Base-by-base conservation (phyloP, 1,140 invertebrate genomes). In the Zaprionus lachaisei region DNA sequence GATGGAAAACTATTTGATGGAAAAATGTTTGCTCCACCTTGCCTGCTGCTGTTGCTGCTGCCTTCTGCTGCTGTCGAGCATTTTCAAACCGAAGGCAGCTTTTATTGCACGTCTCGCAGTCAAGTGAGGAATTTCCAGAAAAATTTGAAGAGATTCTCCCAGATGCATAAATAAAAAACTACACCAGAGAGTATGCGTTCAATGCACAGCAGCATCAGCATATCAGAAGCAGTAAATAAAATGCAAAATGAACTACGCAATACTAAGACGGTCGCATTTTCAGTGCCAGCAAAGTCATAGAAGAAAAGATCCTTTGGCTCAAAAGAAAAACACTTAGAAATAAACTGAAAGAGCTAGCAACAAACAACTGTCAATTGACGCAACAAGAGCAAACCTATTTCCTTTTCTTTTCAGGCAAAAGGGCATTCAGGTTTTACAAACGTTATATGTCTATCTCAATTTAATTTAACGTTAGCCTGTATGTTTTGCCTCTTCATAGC, bases 121-220 rank as follows among this genome's bases (percentile, higher is more conserved):
- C 67, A 79, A 79, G 49, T 72, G 76, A 65, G 60, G 61, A 72
- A 28, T 66, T 24, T 20, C 1, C 6, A 17, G 11, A 56, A 41
- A 28, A 28, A 44, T 4, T 47, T 62, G 38, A 47, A 47, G 41
- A 15, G 38, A 47, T 47, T 60, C 34, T 1, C n/a, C 11, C n/a
- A 20, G 41, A 47, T 47, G 26, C 26, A 34, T 31, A 44, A 67
- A 66, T 34, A 63, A 51, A 51, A 51, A 11, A 47, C 41, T 44
- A 47, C 41, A 11, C 6, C 38, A n/a, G 15, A 41, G 38, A 41
- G 2, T 41, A n/a, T n/a, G 38, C n/a, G 41, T 47, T 47, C 41
- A 17, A 17, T 47, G 41, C 41, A 47, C 6, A 20, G n/a, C 6
- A 47, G 41, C 41, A 17, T 2, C n/a, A 44, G 41, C 41, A 47